Conservation (phyloP, 2,797 vertebrate species). For the Enteromius trimaculatus region DNA sequence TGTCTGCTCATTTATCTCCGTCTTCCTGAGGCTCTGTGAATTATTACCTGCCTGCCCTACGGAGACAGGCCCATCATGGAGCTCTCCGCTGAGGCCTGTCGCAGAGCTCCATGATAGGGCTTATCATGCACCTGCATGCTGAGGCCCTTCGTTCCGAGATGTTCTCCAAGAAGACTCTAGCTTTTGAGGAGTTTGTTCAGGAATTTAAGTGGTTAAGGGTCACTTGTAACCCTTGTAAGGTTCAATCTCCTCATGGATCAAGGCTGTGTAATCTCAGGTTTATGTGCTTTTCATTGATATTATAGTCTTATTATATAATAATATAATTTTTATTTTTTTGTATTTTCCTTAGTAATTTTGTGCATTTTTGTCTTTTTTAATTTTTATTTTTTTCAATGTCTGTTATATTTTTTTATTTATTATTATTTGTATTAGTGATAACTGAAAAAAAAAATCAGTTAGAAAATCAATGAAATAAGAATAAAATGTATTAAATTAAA, state of each 20-base stretch:
- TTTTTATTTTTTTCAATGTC: not conserved
- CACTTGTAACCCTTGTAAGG: not conserved
- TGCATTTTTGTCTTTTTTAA: not conserved
- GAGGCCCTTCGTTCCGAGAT: not conserved
- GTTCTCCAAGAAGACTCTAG: not conserved
- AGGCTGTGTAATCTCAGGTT: not conserved
- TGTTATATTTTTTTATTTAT: not conserved
- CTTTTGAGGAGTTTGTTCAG: not conserved
- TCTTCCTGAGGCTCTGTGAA: conserved; percentile 50
- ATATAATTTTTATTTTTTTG: not conserved
- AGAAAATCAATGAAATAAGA: not conserved
- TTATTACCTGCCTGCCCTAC: conserved; percentile 43
- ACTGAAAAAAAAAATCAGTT: no score
- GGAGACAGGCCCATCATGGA: conserved; percentile 27
- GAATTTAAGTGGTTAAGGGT: not conserved
- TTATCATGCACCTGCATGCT: conserved; percentile 19
- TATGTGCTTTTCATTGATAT: not conserved
- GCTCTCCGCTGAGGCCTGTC: conserved; percentile 26
- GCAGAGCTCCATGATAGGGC: conserved; percentile 7
- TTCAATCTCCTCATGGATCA: not conserved
- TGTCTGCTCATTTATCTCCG: conserved; percentile 44
- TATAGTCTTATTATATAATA: not conserved
- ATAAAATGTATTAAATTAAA: not conserved
- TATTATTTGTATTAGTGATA: not conserved
- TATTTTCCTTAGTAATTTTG: not conserved